Conservation (phyloP, 2,797 vertebrate genomes). For the Hemibagrus guttatus region DNA sequence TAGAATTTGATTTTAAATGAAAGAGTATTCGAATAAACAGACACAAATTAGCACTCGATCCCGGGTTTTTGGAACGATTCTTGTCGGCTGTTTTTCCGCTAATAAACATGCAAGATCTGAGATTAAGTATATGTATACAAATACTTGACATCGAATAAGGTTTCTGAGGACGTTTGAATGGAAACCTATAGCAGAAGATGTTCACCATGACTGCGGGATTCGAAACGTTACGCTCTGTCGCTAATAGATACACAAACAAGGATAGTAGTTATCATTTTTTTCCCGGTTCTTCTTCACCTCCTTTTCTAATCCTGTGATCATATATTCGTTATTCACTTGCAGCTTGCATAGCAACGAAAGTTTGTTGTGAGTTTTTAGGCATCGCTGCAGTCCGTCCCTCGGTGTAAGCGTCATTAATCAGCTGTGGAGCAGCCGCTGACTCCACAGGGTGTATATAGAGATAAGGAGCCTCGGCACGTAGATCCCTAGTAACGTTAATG, state of each 20-base stretch:
- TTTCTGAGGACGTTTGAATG: not conserved
- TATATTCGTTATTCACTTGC: not conserved
- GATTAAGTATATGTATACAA: not conserved
- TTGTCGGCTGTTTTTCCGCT: too few species aligned
- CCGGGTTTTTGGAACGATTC: not conserved
- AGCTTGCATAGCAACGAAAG: not conserved
- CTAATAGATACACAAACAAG: not conserved
- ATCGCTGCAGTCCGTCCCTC: conserved; percentile 7
- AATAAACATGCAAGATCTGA: not conserved
- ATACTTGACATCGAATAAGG: not conserved
- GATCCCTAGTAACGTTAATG: conserved; percentile 5
- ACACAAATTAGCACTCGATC: not conserved
- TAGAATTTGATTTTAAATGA: not conserved
- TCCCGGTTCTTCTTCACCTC: not conserved
- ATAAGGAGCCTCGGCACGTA: conserved; percentile 31
- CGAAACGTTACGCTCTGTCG: not conserved
- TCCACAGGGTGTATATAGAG: conserved; percentile 32
- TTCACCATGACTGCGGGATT: not conserved
- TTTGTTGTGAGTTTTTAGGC: conserved; percentile 1
- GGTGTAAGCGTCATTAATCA: conserved; percentile 35
- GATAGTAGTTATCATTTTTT: not conserved
- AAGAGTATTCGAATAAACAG: not conserved
- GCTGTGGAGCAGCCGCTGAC: conserved; percentile 4
- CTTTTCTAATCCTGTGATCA: not conserved
- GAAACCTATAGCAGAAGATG: not conserved